A percentile compares a stretch with the other conserved stretches of the same genome.
These are phyloP conservation scores for Tachycineta bicolor DNA, from an alignment of 2,113 vertebrate genomes.

Conservation along the genomic window DNA sequence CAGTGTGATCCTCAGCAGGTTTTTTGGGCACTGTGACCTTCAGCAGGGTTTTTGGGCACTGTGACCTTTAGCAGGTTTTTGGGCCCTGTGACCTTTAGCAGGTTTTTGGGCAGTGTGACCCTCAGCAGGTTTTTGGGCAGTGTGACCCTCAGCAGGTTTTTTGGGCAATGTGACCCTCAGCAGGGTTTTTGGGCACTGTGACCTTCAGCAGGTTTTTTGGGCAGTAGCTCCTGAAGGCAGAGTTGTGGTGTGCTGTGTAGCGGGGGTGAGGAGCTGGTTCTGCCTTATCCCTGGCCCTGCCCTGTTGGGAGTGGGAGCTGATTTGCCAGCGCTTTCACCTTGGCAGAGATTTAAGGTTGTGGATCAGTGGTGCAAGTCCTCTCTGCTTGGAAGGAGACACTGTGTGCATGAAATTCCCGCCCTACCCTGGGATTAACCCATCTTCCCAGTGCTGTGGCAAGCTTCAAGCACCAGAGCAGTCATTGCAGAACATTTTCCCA, in stretches of 20 bases:
- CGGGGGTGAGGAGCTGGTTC: rapidly evolving
- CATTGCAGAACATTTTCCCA: background rate
- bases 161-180: too few relatives aligned
- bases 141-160: too few relatives aligned
- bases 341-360: background rate
- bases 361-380: background rate
- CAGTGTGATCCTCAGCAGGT: background rate
- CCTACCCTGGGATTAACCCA: background rate
- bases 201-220: background rate
- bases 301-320: background rate
- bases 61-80: background rate
- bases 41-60: background rate
- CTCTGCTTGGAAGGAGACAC: background rate
- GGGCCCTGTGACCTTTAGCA: too few relatives aligned
- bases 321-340: background rate
- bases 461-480: background rate
- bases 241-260: background rate
- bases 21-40: background rate
- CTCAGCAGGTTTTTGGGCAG: too few relatives aligned
- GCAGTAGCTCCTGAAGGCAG: background rate
- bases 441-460: background rate
- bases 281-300: background rate
- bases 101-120: too few relatives aligned
- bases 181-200: too few relatives aligned
- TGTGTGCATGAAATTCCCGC: background rate